Conservation (phyloP, 2,888 invertebrate genomes). For the Pomacea canaliculata region DNA sequence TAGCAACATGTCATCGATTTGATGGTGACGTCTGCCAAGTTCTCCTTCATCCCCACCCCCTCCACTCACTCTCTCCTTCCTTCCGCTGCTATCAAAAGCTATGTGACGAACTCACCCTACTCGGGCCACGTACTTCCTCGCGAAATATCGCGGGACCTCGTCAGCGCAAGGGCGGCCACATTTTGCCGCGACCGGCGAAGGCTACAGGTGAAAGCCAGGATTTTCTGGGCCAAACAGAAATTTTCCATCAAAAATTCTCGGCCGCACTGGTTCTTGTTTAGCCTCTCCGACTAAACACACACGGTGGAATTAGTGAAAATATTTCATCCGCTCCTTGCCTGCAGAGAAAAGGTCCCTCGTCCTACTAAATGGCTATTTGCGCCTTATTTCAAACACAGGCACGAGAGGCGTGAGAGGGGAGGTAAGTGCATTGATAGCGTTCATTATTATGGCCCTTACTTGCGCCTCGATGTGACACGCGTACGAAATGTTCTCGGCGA, state of each 20-base stretch:
- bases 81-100: conserved; percentile 10
- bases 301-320: conserved; percentile 24
- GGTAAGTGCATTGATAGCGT: conserved; percentile 9
- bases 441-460: neutral
- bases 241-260: conserved; percentile 8
- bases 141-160: conserved; percentile 17
- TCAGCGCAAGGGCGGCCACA: conserved; percentile 11
- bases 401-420: neutral
- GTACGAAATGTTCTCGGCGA: conserved; percentile 1
- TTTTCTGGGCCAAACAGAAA: neutral
- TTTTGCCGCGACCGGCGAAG: neutral
- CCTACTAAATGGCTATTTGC: conserved; percentile 25
- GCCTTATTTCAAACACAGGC: conserved; percentile 15
- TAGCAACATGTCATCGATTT: neutral
- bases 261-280: neutral
- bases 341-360: conserved; percentile 8
- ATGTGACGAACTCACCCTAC: neutral
- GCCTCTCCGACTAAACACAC: conserved; percentile 16
- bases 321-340: conserved; percentile 12
- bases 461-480: conserved; percentile 9
- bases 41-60: no score
- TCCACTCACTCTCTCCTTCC: neutral
- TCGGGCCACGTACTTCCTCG: conserved; percentile 17
- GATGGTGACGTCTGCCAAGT: conserved; percentile 6
- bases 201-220: neutral